phyloP scores from a whole-genome alignment of 2,113 vertebrate genomes.

The Rhegmatorhina hoffmannsi region DNA sequence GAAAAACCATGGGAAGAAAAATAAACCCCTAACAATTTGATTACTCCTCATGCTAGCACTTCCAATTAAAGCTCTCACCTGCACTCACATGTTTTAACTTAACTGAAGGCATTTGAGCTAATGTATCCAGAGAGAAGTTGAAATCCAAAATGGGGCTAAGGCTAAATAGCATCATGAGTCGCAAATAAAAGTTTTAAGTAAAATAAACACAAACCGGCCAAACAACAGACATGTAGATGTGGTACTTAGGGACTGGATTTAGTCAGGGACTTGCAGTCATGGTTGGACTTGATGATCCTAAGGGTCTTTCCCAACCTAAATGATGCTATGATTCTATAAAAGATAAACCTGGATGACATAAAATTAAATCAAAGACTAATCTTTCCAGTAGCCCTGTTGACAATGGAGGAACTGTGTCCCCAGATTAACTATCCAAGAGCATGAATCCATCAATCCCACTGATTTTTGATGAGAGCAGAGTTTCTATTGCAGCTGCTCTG shows the following conservation, averaged over 20 bases:
- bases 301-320: background rate
- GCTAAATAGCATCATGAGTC: background rate
- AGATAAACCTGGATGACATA: background rate
- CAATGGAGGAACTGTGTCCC: background rate
- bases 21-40: constrained; percentile 15
- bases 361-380: background rate
- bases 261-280: background rate
- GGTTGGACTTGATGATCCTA: background rate
- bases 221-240: accelerated
- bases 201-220: background rate
- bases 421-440: background rate
- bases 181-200: background rate
- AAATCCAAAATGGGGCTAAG: background rate
- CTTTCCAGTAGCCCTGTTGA: background rate
- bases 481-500: background rate
- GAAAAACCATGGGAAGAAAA: constrained; percentile 28
- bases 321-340: background rate
- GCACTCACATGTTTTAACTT: background rate
- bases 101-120: background rate
- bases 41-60: background rate
- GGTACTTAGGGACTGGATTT: background rate
- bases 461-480: background rate
- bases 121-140: background rate
- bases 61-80: constrained; percentile 22
- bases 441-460: background rate